phyloP scores from a whole-genome alignment of 2,888 invertebrate species.

The Siphlonurus alternatus region DNA sequence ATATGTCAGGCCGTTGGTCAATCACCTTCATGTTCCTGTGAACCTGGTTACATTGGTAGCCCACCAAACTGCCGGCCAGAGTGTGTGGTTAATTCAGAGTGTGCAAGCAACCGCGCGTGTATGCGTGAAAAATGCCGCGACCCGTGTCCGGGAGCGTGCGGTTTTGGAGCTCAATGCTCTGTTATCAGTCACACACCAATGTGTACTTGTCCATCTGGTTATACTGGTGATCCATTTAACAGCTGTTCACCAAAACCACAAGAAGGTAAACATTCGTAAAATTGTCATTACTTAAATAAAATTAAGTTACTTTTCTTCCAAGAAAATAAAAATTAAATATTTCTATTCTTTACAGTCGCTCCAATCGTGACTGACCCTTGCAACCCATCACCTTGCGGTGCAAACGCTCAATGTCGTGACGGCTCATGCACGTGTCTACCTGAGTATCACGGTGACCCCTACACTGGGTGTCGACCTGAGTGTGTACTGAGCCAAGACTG shows the following conservation, averaged over 20 bases:
- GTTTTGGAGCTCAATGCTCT: constrained; percentile 49
- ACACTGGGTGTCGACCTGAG: constrained; percentile 50
- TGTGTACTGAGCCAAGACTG: constrained; percentile 52
- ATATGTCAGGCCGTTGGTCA: constrained; percentile 47
- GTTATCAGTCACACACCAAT: constrained; percentile 58
- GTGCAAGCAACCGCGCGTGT: constrained; percentile 49
- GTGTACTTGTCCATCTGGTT: constrained; percentile 42
- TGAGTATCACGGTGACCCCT: constrained; percentile 59
- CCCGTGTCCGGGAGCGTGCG: constrained; percentile 60
- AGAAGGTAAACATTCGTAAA: neutral
- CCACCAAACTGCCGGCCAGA: constrained; percentile 66
- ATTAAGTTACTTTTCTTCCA: no score
- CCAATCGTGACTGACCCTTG: constrained; percentile 25
- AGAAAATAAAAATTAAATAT: no score
- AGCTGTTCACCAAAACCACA: constrained; percentile 10
- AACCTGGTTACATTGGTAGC: constrained; percentile 43
- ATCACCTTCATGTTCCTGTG: constrained; percentile 36
- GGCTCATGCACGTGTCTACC: constrained; percentile 50
- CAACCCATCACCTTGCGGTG: constrained; percentile 24
- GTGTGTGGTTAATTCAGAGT: constrained; percentile 56
- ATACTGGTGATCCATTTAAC: constrained; percentile 21
- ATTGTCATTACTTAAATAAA: no score
- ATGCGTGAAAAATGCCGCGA: constrained; percentile 59
- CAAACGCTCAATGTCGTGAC: constrained; percentile 37
- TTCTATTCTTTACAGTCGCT: neutral